Evolutionary conservation across 2,113 vertebrate genomes (phyloP).

Genomic region (Coreoperca whiteheadi): DNA sequence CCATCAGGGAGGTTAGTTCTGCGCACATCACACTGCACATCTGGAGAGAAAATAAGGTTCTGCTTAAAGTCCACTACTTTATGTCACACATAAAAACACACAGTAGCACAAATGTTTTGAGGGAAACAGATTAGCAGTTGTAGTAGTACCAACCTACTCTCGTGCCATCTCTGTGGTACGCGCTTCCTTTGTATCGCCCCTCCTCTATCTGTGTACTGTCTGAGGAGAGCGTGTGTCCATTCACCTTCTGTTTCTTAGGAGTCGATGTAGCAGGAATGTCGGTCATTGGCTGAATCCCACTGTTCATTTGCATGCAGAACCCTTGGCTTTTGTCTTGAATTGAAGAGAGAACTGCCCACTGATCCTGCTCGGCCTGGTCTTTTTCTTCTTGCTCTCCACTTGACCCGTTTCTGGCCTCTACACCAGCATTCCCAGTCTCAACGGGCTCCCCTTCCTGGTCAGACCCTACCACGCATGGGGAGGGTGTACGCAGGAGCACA

Average conservation of each 20-base stretch:
- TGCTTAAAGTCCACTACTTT: neutral
- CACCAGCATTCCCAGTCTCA: neutral
- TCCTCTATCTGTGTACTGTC: slow-evolving; percentile 74
- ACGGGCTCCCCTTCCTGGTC: slow-evolving; percentile 52
- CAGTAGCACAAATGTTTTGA: neutral
- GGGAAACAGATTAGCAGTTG: neutral
- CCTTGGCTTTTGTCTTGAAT: slow-evolving; percentile 53
- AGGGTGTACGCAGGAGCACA: slow-evolving; percentile 66
- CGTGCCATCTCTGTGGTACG: slow-evolving; percentile 90
- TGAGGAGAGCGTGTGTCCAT: slow-evolving; percentile 2
- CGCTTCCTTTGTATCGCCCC: slow-evolving; percentile 86
- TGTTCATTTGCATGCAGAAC: slow-evolving; percentile 28
- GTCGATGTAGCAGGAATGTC: slow-evolving; percentile 88
- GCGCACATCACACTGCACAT: slow-evolving; percentile 88
- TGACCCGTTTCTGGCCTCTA: neutral
- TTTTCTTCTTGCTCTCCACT: slow-evolving; percentile 20
- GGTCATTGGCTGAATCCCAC: slow-evolving; percentile 29
- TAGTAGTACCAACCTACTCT: slow-evolving; percentile 84
- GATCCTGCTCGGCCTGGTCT: slow-evolving; percentile 1
- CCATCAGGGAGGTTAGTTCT: slow-evolving; percentile 79
- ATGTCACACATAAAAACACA: neutral
- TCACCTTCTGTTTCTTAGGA: slow-evolving; percentile 80
- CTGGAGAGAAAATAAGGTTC: slow-evolving; percentile 69
- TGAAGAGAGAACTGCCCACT: slow-evolving; percentile 67
- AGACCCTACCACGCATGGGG: slow-evolving; percentile 50